phyloP scores from a whole-genome alignment of 1,140 invertebrate species.

The Camponotus pennsylvanicus region DNA sequence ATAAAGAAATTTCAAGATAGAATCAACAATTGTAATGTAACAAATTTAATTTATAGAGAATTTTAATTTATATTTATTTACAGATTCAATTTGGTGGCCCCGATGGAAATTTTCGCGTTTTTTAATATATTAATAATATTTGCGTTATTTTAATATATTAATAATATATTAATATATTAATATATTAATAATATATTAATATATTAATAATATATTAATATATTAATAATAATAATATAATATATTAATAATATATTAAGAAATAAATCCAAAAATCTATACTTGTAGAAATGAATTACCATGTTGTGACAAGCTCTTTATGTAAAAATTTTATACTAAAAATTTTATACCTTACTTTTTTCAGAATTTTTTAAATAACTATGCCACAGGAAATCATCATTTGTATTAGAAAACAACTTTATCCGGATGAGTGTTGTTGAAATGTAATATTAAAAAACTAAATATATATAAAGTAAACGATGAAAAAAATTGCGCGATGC shows the following conservation, averaged over 20 bases:
- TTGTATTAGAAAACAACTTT: constrained; percentile 25
- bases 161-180: background rate
- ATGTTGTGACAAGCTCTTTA: background rate
- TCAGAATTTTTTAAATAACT: too few relatives aligned
- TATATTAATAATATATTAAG: background rate
- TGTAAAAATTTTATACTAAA: too few relatives aligned
- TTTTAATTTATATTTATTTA: constrained; percentile 1
- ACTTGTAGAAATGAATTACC: constrained; percentile 17
- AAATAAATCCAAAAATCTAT: constrained; percentile 46
- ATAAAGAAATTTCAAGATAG: background rate
- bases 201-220: too few relatives aligned
- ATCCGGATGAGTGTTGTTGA: constrained; percentile 41
- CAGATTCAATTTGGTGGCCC: background rate
- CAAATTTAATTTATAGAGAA: background rate
- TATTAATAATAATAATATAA: too few relatives aligned
- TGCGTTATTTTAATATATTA: background rate
- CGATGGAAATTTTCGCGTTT: constrained; percentile 26
- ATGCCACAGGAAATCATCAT: background rate
- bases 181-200: background rate
- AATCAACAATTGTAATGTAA: background rate
- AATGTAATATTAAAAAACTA: background rate
- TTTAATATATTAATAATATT: background rate
- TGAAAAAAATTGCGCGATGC: constrained; percentile 16
- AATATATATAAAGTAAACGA: background rate
- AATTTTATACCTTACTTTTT: too few relatives aligned